phyloP scores from a whole-genome alignment of 2,888 invertebrate species.

The Allolobophora icterica region DNA sequence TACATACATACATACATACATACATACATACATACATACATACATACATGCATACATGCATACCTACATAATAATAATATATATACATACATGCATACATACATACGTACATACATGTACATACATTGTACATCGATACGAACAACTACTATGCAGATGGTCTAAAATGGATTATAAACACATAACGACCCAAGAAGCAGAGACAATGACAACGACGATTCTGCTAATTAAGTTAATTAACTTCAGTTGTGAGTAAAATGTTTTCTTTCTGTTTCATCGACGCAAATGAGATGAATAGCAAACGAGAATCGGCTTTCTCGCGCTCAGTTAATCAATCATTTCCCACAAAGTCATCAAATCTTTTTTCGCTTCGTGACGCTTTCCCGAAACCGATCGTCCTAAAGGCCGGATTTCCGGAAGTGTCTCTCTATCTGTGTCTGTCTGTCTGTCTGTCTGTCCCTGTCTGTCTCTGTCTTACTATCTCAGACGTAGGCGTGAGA shows the following conservation, averaged over 20 bases:
- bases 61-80: too few relatives aligned
- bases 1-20: neutral
- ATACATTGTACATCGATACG: neutral
- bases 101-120: neutral
- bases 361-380: too few relatives aligned
- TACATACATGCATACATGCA: neutral
- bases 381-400: too few relatives aligned
- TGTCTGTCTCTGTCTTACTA: neutral
- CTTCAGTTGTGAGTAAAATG: too few relatives aligned
- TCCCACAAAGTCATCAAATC: too few relatives aligned
- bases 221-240: neutral
- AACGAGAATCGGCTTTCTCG: neutral
- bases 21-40: neutral
- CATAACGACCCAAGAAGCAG: neutral
- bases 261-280: neutral
- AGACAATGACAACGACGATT: neutral
- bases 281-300: neutral
- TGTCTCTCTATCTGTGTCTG: too few relatives aligned
- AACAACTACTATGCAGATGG: too few relatives aligned
- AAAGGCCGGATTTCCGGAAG: too few relatives aligned
- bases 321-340: too few relatives aligned
- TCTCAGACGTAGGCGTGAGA: too few relatives aligned
- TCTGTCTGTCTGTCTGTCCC: neutral
- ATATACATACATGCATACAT: neutral
- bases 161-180: too few relatives aligned